Evolutionary conservation across 1,140 invertebrate genomes (phyloP).

Genomic region (Hyposmocoma kahamanoa): DNA sequence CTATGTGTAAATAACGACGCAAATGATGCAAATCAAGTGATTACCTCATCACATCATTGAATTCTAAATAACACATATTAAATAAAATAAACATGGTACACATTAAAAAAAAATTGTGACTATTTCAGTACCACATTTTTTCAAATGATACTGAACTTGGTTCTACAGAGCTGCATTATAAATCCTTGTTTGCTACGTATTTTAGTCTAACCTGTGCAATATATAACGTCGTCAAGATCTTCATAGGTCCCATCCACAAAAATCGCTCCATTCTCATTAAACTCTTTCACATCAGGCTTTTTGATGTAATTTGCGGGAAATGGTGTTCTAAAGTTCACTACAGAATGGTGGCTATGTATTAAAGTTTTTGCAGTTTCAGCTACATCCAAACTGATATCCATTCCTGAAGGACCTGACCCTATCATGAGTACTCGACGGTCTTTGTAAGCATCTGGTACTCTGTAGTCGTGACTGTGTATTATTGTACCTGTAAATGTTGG

Average conservation of each 20-base stretch:
- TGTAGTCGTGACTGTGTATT: slow-evolving; percentile 91
- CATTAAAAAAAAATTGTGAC: too few species aligned
- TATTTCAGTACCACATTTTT: too few species aligned
- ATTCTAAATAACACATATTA: too few species aligned
- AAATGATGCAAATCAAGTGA: too few species aligned
- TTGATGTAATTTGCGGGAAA: slow-evolving; percentile 78
- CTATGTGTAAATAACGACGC: too few species aligned
- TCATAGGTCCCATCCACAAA: slow-evolving; percentile 78
- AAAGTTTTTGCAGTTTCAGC: slow-evolving; percentile 77
- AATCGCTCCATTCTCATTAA: slow-evolving; percentile 74
- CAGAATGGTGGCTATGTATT: slow-evolving; percentile 79
- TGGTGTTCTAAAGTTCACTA: slow-evolving; percentile 65
- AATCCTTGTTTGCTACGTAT: too few species aligned
- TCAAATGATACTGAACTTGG: too few species aligned
- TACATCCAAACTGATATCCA: slow-evolving; percentile 87
- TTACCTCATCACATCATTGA: too few species aligned
- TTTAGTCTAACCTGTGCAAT: slow-evolving; percentile 84
- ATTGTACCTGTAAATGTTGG: slow-evolving; percentile 54
- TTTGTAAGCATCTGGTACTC: slow-evolving; percentile 78
- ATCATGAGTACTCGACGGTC: slow-evolving; percentile 83
- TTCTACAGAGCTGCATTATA: too few species aligned
- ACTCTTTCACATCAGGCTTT: slow-evolving; percentile 77
- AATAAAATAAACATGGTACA: too few species aligned
- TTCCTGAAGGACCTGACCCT: slow-evolving; percentile 89
- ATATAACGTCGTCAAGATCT: slow-evolving; percentile 81